phyloP scores from a whole-genome alignment of 2,888 invertebrate species.

The Plemyria rubiginata region DNA sequence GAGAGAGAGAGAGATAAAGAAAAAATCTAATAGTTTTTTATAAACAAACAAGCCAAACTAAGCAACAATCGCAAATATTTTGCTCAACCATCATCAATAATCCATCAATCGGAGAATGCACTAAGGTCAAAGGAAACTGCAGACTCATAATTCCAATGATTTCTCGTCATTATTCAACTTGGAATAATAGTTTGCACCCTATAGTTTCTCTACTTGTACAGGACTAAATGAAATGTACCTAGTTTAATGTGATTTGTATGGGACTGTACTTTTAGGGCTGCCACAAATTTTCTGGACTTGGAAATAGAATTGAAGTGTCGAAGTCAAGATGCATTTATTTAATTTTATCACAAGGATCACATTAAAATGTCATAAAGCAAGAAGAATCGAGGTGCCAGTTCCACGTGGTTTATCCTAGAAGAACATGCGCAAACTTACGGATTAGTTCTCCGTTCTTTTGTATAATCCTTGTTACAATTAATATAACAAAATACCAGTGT shows the following conservation, averaged over 20 bases:
- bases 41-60: slow-evolving; percentile 18
- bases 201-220: slow-evolving; percentile 66
- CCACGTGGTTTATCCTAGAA: too few species aligned
- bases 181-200: slow-evolving; percentile 82
- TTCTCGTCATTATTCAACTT: slow-evolving; percentile 79
- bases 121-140: slow-evolving; percentile 75
- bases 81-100: slow-evolving; percentile 31
- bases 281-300: background rate
- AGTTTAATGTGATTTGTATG: slow-evolving; percentile 42
- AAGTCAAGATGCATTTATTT: too few species aligned
- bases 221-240: slow-evolving; percentile 46
- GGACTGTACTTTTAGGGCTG: slow-evolving; percentile 29
- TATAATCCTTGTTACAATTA: too few species aligned
- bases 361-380: too few species aligned
- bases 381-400: too few species aligned
- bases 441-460: too few species aligned
- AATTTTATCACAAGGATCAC: too few species aligned
- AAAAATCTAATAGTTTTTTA: too few species aligned
- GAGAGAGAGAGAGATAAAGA: too few species aligned
- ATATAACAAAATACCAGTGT: too few species aligned
- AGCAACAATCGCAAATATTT: slow-evolving; percentile 30
- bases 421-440: too few species aligned
- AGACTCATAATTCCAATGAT: slow-evolving; percentile 77
- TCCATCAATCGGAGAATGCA: slow-evolving; percentile 38
- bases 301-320: background rate